These are phyloP conservation scores for Pithys albifrons DNA, from an alignment of 2,113 vertebrate species.

Conservation along the genomic window DNA sequence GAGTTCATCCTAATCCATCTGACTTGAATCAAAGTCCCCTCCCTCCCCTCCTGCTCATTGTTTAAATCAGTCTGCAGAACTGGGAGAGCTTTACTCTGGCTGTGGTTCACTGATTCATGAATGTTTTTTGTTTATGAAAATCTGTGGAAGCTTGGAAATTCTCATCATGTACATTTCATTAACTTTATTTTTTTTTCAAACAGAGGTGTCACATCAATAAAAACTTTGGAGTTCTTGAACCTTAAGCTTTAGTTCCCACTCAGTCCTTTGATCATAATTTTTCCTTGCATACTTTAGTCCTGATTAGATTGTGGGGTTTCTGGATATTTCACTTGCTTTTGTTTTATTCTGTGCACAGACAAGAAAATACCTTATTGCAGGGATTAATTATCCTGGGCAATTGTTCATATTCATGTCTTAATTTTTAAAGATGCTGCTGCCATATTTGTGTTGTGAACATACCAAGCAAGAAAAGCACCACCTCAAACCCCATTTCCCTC, in stretches of 20 bases:
- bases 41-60: background rate
- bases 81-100: slow-evolving; percentile 14
- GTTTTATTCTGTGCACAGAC: background rate
- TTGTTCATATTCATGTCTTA: background rate
- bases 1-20: background rate
- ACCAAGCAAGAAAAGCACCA: background rate
- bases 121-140: slow-evolving; percentile 59
- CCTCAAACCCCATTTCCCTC: background rate
- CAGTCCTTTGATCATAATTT: background rate
- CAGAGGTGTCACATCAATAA: slow-evolving; percentile 54
- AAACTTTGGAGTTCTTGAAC: slow-evolving; percentile 39
- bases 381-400: background rate
- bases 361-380: background rate
- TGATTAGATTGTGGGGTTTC: background rate
- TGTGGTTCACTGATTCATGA: slow-evolving; percentile 69
- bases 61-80: slow-evolving; percentile 9
- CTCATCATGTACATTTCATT: slow-evolving; percentile 32
- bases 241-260: slow-evolving; percentile 2
- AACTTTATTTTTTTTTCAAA: slow-evolving; percentile 59
- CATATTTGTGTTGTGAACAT: background rate
- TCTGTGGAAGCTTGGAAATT: slow-evolving; percentile 54
- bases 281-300: background rate
- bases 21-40: background rate
- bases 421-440: slow-evolving; percentile 1
- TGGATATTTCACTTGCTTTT: background rate